Base-by-base conservation (phyloP, 2,113 vertebrate species). In the Arvicanthis niloticus region DNA sequence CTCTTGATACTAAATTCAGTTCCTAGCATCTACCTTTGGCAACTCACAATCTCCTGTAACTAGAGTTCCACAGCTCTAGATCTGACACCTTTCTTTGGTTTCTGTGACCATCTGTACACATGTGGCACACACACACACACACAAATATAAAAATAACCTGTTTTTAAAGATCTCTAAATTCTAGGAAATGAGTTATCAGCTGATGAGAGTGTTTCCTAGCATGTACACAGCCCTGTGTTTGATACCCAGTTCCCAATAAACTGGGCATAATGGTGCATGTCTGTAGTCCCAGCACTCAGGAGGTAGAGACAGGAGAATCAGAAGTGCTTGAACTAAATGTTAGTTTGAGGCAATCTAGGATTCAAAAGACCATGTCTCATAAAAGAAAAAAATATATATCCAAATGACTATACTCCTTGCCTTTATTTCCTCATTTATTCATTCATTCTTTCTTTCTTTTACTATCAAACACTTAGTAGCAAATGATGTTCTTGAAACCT, bases 321-420 rank as follows among this genome's bases (percentile, higher is more conserved):
- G 58, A 62, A 84, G 13, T 84, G 62, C 58, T 84, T 62, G 56
- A 42, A 62, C 24, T 62, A 62, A 7, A 60, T 60, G n/a, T 40
- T 60, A 60, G 58, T 84, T 19, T 62, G 58, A 62, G 13, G n/a
- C 58, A 62, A 42, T 29, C 24, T 84, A 17, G 81, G 7, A 84
- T 84, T 42, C n/a, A 60, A 62, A 29, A 84, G n/a, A 60, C n/a
- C 3, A 3, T 86, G 82, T 45, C 40, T 48, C 17, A 21, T 48
- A 31, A 65, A 65, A 86, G 29, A 48, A 86, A 86, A 58, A 45
- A 65, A 26, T n/a, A 31, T 5, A 37, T 37, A 53, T 37, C 11
- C 22, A 89, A 95, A 48, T 75, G 95, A 91, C 76, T 65, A 48
- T 9, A 91, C 40, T 88, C 19, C 48, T 92, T 88, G 48, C 31